These are phyloP conservation scores for Eulacestoma nigropectus DNA, from an alignment of 2,113 vertebrate species.

Conservation along the genomic window DNA sequence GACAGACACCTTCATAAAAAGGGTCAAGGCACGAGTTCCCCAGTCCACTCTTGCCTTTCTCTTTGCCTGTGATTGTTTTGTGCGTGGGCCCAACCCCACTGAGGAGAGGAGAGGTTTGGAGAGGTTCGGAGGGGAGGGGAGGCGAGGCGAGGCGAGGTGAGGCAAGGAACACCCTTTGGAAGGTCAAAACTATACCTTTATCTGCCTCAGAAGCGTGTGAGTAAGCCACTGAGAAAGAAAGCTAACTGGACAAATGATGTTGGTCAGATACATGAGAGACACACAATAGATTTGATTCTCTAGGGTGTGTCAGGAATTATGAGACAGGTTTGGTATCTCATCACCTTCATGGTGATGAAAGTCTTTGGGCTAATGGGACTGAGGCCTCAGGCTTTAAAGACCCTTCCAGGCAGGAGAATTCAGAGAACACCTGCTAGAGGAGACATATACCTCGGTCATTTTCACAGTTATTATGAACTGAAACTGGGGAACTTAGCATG, in stretches of 20 bases:
- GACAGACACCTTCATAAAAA: neutral
- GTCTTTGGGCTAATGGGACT: neutral
- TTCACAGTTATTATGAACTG: neutral
- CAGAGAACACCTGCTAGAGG: neutral
- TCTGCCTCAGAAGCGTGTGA: neutral
- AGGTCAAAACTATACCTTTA: neutral
- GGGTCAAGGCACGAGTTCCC: neutral
- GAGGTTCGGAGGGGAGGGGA: neutral
- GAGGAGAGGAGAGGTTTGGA: neutral
- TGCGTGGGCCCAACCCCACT: rapidly evolving
- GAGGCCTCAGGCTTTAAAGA: neutral
- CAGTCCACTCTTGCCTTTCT: neutral
- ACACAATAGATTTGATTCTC: neutral
- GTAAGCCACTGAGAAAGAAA: neutral
- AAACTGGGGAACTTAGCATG: neutral
- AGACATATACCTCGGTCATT: neutral
- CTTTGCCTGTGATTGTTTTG: neutral
- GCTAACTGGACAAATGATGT: neutral
- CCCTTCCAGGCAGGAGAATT: neutral
- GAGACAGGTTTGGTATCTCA: neutral
- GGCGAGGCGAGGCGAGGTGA: neutral
- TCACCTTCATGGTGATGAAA: neutral
- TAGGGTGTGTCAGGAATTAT: neutral
- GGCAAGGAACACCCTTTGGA: neutral
- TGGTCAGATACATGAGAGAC: neutral